Evolutionary conservation across 2,888 invertebrate genomes (phyloP).

Genomic region (Rhagophthalmus giganteus): DNA sequence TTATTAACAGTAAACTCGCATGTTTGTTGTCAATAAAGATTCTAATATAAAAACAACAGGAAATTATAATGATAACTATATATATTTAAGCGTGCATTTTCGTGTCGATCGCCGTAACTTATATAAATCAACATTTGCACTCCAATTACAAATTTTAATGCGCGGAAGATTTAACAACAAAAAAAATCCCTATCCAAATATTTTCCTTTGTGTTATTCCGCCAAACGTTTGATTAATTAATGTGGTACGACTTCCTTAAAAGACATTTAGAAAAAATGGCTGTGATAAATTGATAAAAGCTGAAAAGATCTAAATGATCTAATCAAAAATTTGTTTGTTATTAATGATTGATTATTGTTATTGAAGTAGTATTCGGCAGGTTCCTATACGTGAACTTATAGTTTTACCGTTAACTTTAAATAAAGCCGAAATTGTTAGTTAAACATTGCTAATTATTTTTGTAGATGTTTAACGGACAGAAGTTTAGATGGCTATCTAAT

Average conservation of each 20-base stretch:
- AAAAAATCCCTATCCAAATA: slow-evolving; percentile 9
- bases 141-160: too few relatives aligned
- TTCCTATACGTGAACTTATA: slow-evolving; percentile 1
- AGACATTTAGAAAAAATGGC: slow-evolving; percentile 14
- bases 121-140: slow-evolving; percentile 9
- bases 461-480: slow-evolving; percentile 1
- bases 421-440: slow-evolving; percentile 11
- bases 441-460: slow-evolving; percentile 10
- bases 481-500: too few relatives aligned
- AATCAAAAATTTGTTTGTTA: slow-evolving; percentile 22
- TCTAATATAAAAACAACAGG: slow-evolving; percentile 12
- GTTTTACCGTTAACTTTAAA: slow-evolving; percentile 11
- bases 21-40: slow-evolving; percentile 12
- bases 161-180: too few relatives aligned
- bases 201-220: slow-evolving; percentile 17
- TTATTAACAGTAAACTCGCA: slow-evolving; percentile 24
- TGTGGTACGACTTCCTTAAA: slow-evolving; percentile 10
- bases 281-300: slow-evolving; percentile 18
- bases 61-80: slow-evolving; percentile 20
- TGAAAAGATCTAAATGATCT: slow-evolving; percentile 17
- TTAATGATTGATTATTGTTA: slow-evolving; percentile 20
- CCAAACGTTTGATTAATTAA: slow-evolving; percentile 23
- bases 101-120: slow-evolving; percentile 4
- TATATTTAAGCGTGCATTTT: slow-evolving; percentile 7
- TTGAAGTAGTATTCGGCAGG: background rate